These are phyloP conservation scores for Drosophila ananassae DNA, from an alignment of 1,140 invertebrate genomes.

Conservation along the genomic window DNA sequence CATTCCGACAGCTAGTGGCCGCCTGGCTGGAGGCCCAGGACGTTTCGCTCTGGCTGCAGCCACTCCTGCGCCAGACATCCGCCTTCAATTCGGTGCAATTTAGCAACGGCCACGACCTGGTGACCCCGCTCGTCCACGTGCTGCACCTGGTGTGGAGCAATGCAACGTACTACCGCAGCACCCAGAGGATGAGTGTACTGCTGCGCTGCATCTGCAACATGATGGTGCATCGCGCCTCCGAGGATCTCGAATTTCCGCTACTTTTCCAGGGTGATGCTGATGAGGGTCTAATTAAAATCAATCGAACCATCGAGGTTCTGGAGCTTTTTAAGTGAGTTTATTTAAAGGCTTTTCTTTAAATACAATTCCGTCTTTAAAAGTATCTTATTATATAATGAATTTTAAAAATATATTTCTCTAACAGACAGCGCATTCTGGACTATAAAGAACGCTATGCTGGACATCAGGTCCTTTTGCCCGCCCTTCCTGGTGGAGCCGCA, in stretches of 20 bases:
- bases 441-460: constrained; percentile 82
- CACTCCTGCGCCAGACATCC: constrained; percentile 85
- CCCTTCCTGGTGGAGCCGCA: constrained; percentile 34
- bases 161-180: constrained; percentile 92
- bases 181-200: constrained; percentile 89
- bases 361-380: too few relatives aligned
- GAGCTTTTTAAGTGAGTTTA: constrained; percentile 68
- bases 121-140: constrained; percentile 89
- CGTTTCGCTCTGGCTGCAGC: constrained; percentile 88
- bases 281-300: constrained; percentile 77
- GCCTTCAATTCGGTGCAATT: constrained; percentile 89
- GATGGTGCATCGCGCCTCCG: constrained; percentile 86
- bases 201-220: constrained; percentile 90
- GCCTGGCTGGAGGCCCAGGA: constrained; percentile 88
- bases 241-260: constrained; percentile 85
- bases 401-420: neutral
- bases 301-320: constrained; percentile 64
- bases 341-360: too few relatives aligned
- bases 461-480: constrained; percentile 84
- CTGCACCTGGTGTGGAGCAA: constrained; percentile 94
- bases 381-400: neutral
- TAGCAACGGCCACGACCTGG: constrained; percentile 86
- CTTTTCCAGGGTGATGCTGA: constrained; percentile 88
- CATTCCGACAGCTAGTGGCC: constrained; percentile 88
- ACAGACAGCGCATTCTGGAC: constrained; percentile 60